A percentile compares a stretch with the other conserved stretches of the same genome.
Evolutionary conservation across 1,140 invertebrate genomes (phyloP).

Genomic region (Anagrus nilaparvatae): DNA sequence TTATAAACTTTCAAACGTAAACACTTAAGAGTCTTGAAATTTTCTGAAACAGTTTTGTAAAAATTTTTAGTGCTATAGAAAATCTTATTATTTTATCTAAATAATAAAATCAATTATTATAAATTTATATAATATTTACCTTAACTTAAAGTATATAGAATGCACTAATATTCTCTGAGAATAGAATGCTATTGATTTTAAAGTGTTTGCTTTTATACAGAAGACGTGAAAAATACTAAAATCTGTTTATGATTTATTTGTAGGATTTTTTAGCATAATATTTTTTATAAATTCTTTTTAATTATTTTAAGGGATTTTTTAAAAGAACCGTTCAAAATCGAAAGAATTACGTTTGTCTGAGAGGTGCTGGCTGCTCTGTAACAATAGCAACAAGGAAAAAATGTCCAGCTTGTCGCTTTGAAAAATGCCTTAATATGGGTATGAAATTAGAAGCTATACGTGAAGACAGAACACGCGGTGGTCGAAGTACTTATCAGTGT

Average conservation of each 20-base stretch:
- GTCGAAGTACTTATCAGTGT: slow-evolving; percentile 90
- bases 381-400: slow-evolving; percentile 90
- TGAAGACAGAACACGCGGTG: slow-evolving; percentile 87
- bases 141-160: no score
- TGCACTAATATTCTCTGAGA: no score
- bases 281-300: background rate
- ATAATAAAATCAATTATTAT: no score
- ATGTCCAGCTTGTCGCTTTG: slow-evolving; percentile 93
- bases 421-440: slow-evolving; percentile 90
- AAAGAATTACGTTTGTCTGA: slow-evolving; percentile 90
- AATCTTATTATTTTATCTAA: no score
- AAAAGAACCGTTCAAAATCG: slow-evolving; percentile 96
- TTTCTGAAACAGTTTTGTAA: no score
- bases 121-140: no score
- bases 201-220: no score
- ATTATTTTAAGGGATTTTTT: slow-evolving; percentile 68
- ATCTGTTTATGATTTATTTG: background rate
- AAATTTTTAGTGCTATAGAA: no score
- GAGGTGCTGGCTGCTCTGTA: slow-evolving; percentile 82
- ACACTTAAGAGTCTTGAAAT: no score
- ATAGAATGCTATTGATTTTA: no score
- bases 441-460: slow-evolving; percentile 97
- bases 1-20: no score
- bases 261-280: background rate
- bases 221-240: no score